Evolutionary conservation across 2,888 invertebrate species (phyloP).

Genomic region (Ectemnius continuus): DNA sequence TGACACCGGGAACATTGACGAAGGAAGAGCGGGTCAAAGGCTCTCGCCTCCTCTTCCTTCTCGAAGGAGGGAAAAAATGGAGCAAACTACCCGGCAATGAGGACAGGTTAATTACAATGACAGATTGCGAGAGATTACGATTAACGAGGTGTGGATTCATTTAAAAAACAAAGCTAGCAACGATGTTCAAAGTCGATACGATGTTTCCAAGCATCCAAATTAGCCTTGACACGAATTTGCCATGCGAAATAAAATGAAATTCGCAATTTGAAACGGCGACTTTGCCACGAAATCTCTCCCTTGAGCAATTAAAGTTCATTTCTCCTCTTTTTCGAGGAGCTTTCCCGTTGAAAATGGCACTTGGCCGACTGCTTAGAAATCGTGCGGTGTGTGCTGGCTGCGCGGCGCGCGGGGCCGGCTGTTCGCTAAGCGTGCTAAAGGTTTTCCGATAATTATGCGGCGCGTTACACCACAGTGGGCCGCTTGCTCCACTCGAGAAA

Average conservation of each 20-base stretch:
- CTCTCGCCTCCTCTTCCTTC: neutral
- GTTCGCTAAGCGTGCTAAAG: slow-evolving; percentile 1
- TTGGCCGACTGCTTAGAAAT: no score
- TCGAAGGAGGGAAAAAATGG: neutral
- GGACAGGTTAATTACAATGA: neutral
- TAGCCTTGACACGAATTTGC: no score
- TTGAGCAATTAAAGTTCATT: no score
- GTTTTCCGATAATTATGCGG: slow-evolving; percentile 1
- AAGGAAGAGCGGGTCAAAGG: neutral
- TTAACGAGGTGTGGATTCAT: neutral
- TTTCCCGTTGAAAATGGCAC: no score
- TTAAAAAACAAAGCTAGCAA: neutral
- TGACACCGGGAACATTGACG: neutral
- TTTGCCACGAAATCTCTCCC: no score
- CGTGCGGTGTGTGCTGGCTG: no score
- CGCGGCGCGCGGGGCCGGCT: no score
- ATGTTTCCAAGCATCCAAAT: no score
- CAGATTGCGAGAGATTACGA: neutral
- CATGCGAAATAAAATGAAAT: no score
- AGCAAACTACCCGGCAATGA: neutral
- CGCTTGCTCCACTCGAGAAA: neutral
- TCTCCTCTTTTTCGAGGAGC: no score
- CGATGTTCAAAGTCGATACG: no score
- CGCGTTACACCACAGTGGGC: neutral
- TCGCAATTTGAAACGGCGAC: no score